Conservation (phyloP, 2,113 vertebrate species). For the Lepisosteus osseus region DNA sequence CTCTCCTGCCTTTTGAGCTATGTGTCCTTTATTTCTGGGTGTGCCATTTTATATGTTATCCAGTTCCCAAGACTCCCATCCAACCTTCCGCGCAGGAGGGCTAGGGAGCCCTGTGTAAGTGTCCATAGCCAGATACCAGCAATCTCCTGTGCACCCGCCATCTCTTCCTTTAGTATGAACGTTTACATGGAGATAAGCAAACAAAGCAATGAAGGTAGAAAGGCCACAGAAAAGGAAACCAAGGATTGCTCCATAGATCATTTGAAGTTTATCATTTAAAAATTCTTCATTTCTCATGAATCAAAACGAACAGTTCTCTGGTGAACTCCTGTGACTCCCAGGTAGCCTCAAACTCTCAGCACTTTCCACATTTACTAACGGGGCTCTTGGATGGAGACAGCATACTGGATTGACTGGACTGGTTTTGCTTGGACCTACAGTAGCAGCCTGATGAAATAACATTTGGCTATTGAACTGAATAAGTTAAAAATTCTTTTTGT, state of each 20-base stretch:
- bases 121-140: constrained; percentile 45
- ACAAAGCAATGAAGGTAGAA: constrained; percentile 56
- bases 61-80: constrained; percentile 39
- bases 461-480: constrained; percentile 2
- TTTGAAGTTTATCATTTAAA: constrained; percentile 39
- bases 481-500: background rate
- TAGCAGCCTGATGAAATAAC: background rate
- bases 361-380: constrained; percentile 1
- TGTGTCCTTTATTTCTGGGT: constrained; percentile 30
- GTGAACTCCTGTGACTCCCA: constrained; percentile 11
- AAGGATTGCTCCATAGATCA: constrained; percentile 52
- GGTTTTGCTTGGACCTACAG: background rate
- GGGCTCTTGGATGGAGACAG: background rate
- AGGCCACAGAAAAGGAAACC: constrained; percentile 63
- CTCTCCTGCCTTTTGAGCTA: constrained; percentile 40
- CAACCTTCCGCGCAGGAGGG: constrained; percentile 41
- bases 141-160: constrained; percentile 60
- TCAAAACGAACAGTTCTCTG: constrained; percentile 35
- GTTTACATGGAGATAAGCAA: constrained; percentile 44
- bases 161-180: constrained; percentile 57
- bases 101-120: constrained; percentile 27
- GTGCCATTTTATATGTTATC: constrained; percentile 49
- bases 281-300: constrained; percentile 31
- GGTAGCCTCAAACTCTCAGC: background rate
- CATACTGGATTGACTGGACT: background rate